These are phyloP conservation scores for Neotragus moschatus DNA, from an alignment of 2,113 vertebrate species.

Conservation along the genomic window DNA sequence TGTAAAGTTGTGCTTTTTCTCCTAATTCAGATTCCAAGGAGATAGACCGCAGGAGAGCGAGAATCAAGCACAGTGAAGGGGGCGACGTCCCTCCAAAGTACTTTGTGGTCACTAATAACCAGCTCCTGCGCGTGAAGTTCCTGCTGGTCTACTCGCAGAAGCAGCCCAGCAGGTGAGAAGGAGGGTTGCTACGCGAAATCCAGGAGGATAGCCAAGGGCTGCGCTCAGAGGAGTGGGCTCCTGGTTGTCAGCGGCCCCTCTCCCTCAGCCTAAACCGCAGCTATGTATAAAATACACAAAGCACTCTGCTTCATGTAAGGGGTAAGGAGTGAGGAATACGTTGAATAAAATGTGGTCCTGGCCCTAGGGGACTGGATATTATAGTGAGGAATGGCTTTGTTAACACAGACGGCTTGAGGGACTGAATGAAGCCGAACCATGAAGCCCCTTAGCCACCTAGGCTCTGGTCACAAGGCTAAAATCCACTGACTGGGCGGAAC, in stretches of 20 bases:
- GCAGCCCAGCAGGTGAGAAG: constrained; percentile 87
- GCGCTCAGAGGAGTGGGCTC: not conserved
- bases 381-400: not conserved
- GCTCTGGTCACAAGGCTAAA: not conserved
- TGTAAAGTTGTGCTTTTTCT: not conserved
- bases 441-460: not conserved
- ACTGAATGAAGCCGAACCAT: not conserved
- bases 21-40: constrained; percentile 87
- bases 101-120: constrained; percentile 97
- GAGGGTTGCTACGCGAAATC: rapidly evolving
- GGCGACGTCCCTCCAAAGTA: constrained; percentile 97
- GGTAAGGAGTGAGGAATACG: not conserved
- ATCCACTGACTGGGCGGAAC: not conserved
- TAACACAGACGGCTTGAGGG: not conserved
- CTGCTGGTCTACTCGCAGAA: constrained; percentile 95
- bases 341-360: not conserved
- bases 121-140: constrained; percentile 95
- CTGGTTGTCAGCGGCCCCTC: rapidly evolving
- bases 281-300: not conserved
- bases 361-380: not conserved
- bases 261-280: not conserved
- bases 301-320: not conserved
- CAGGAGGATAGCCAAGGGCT: not conserved
- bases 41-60: constrained; percentile 90
- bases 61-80: constrained; percentile 95